Evolutionary conservation across 2,888 invertebrate genomes (phyloP).

Genomic region (Chrysolina haemoptera): DNA sequence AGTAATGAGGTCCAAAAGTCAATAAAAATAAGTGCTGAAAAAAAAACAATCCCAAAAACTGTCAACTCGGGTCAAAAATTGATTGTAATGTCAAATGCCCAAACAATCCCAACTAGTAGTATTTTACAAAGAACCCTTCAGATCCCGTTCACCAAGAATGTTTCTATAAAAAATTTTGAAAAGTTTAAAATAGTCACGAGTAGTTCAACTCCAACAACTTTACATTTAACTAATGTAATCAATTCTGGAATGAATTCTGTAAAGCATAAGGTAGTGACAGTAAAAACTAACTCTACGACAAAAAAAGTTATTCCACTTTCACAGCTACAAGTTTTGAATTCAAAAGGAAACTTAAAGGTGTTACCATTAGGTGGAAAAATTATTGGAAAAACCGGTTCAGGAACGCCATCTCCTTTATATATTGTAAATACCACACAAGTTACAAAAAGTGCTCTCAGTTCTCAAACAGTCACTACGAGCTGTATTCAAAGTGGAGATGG

Average conservation of each 20-base stretch:
- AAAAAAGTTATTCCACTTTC: slow-evolving; percentile 67
- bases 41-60: slow-evolving; percentile 62
- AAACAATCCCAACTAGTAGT: slow-evolving; percentile 65
- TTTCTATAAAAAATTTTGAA: slow-evolving; percentile 67
- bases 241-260: slow-evolving; percentile 51
- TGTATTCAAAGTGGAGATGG: slow-evolving; percentile 32
- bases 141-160: slow-evolving; percentile 67
- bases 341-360: slow-evolving; percentile 67
- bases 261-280: slow-evolving; percentile 67
- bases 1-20: slow-evolving; percentile 58
- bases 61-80: slow-evolving; percentile 65
- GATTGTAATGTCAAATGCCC: slow-evolving; percentile 68
- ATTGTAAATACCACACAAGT: slow-evolving; percentile 59
- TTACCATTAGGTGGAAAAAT: slow-evolving; percentile 65
- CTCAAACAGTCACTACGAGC: slow-evolving; percentile 35
- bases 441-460: slow-evolving; percentile 36
- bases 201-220: slow-evolving; percentile 49
- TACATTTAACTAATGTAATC: slow-evolving; percentile 50
- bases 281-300: slow-evolving; percentile 61
- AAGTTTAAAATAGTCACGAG: slow-evolving; percentile 68
- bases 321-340: slow-evolving; percentile 67
- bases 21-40: slow-evolving; percentile 62
- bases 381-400: slow-evolving; percentile 61
- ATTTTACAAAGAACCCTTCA: slow-evolving; percentile 67
- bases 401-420: slow-evolving; percentile 60